Conservation (phyloP, 2,113 vertebrate species). For the Mormyrus lacerda region DNA sequence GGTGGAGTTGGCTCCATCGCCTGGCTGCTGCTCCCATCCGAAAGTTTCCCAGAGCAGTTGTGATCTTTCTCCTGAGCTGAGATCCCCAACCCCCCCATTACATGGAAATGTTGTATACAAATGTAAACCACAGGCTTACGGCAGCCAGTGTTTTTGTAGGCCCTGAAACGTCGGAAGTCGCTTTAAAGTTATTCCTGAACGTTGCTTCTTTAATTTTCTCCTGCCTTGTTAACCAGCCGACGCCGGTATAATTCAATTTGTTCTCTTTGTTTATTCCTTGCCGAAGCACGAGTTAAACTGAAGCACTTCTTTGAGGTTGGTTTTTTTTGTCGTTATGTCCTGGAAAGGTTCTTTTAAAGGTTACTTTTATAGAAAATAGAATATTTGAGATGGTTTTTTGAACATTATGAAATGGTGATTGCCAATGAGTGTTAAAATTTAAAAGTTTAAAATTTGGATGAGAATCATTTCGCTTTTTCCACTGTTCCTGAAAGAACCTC, state of each 20-base stretch:
- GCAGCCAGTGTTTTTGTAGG: neutral
- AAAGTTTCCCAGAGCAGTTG: neutral
- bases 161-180: neutral
- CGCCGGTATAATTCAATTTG: neutral
- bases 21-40: neutral
- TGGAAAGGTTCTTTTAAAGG: neutral
- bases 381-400: neutral
- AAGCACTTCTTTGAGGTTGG: neutral
- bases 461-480: neutral
- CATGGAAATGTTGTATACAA: neutral
- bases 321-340: neutral
- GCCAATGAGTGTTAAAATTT: too few relatives aligned
- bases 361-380: neutral
- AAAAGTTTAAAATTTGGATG: neutral
- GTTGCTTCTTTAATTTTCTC: neutral
- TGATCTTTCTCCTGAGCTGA: neutral
- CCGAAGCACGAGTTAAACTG: neutral
- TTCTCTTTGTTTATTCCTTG: neutral
- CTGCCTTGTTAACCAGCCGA: neutral
- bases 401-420: neutral
- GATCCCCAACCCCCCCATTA: neutral
- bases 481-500: neutral
- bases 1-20: neutral
- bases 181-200: constrained; percentile 1
- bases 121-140: neutral